Evolutionary conservation across 1,140 invertebrate genomes (phyloP), one percentile per base, ranked within the genome.

Genomic region (Telenomus remus): DNA sequence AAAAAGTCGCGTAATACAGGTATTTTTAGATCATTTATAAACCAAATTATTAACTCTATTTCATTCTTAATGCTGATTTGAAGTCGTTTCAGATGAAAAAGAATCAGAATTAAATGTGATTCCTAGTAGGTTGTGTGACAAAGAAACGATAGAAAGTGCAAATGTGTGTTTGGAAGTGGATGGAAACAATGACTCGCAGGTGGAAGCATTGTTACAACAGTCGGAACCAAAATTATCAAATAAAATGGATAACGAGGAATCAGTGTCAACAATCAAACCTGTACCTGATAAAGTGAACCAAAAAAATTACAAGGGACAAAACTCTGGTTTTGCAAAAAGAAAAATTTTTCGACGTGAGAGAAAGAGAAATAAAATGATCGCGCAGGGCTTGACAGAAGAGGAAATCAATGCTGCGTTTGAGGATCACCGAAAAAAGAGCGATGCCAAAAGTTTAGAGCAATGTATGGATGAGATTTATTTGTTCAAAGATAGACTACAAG

Each of bases 261-360:
- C 47, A 44, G 49, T 54, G n/a, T 53, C 46, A 14, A 64, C 5
- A 6, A 51, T 14, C 4, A 69, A 49, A 51, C 37, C 15, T 8
- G 35, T 56, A 59, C 35, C 47, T 59, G 49, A 15, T 46, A 51
- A 55, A 75, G 35, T 71, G 14, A 69, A 59, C 39, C 13, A 68
- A 60, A 61, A 65, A 72, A 44, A 55, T 11, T 75, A 8, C 8
- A 43, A 19, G 9, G 42, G 64, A 15, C 37, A 64, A 14, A 19
- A 9, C 47, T 51, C 57, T 51, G 61, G 61, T 33, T 92, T 92
- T 76, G 94, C 92, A 84, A 97, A 98, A 89, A 93, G 95, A 1
- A 97, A 97, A 85, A 84, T 92, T 68, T 83, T 95, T 50, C 89
- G 95, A 42, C 81, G 92, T 73, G 94, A 97, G 83, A 91, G 91